Evolutionary conservation across 2,113 vertebrate species (phyloP).

Genomic region (Neotoma lepida): DNA sequence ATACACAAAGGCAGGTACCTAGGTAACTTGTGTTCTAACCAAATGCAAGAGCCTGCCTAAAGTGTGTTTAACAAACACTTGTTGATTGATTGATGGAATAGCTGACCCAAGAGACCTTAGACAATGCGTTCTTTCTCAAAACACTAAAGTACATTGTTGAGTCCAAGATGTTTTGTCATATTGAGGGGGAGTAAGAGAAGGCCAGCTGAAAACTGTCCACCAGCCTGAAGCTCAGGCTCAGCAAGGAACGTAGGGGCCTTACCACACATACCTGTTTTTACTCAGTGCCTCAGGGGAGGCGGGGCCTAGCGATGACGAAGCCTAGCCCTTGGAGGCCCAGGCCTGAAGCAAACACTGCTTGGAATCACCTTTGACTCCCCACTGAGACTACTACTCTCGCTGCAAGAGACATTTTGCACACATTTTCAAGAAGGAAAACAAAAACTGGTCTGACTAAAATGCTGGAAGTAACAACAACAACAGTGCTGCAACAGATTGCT

Average conservation of each 20-base stretch:
- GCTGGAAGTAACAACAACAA: not conserved
- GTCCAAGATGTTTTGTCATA: not conserved
- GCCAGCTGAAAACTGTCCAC: not conserved
- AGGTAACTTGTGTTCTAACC: conserved; percentile 32
- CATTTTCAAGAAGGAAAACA: conserved; percentile 18
- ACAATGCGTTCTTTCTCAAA: conserved; percentile 63
- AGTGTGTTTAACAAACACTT: conserved; percentile 70
- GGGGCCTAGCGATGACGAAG: not conserved
- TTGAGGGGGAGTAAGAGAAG: not conserved
- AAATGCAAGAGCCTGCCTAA: not conserved
- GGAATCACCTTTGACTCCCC: not conserved
- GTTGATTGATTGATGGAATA: conserved; percentile 62
- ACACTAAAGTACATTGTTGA: not conserved
- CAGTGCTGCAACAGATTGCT: not conserved
- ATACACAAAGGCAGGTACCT: not conserved
- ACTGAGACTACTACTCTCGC: not conserved
- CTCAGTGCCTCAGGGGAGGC: not conserved
- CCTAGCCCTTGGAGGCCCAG: not conserved
- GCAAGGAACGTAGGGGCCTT: not conserved
- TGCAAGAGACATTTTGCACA: not conserved
- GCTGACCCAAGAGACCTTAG: not conserved
- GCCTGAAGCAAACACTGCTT: not conserved
- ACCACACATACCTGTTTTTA: conserved; percentile 34
- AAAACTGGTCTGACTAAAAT: not conserved
- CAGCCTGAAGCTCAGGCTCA: not conserved